A percentile compares a stretch with the other conserved stretches of the same genome.
These are phyloP conservation scores for Sinohyriopsis cumingii DNA, from an alignment of 2,888 invertebrate genomes.

Conservation along the genomic window DNA sequence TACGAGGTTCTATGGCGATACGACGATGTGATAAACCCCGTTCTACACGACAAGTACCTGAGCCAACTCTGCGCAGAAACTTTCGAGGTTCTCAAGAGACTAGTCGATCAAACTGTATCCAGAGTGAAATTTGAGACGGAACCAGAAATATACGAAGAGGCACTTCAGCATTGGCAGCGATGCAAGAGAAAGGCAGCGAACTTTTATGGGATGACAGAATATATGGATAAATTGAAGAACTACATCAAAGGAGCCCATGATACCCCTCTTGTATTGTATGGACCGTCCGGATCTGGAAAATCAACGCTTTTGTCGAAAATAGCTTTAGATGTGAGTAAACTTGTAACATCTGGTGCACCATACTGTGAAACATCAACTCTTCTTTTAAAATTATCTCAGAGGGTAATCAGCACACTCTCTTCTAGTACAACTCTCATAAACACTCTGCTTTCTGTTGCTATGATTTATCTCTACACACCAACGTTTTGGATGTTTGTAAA, in stretches of 20 bases:
- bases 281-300: conserved; percentile 61
- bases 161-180: conserved; percentile 46
- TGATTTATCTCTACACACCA: too few relatives aligned
- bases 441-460: too few relatives aligned
- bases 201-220: conserved; percentile 46
- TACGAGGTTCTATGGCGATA: conserved; percentile 67
- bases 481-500: too few relatives aligned
- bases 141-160: conserved; percentile 47
- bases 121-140: conserved; percentile 35
- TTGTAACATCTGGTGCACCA: neutral
- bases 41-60: conserved; percentile 64
- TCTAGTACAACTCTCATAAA: too few relatives aligned
- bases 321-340: conserved; percentile 52
- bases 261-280: conserved; percentile 60
- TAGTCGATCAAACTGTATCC: conserved; percentile 49
- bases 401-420: too few relatives aligned
- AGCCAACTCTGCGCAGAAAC: conserved; percentile 53
- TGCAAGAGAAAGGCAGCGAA: conserved; percentile 41
- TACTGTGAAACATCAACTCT: too few relatives aligned
- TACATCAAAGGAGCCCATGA: conserved; percentile 51
- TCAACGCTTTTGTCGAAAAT: conserved; percentile 59
- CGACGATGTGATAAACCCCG: conserved; percentile 64
- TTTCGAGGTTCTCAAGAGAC: conserved; percentile 33
- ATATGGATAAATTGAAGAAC: conserved; percentile 38
- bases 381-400: too few relatives aligned